Conservation (phyloP, 2,797 vertebrate genomes). For the Eremophila alpestris region DNA sequence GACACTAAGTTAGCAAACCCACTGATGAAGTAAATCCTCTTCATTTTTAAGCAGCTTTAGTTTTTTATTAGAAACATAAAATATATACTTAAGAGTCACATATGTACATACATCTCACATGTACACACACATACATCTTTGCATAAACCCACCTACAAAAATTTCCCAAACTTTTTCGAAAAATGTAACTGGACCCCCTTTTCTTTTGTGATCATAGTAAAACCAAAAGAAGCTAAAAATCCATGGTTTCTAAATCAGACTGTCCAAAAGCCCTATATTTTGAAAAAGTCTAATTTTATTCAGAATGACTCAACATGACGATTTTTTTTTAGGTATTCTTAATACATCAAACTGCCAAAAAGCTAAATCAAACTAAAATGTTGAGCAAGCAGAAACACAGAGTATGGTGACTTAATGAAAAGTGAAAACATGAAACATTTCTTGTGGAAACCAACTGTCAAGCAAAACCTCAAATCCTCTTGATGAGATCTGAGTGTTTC, state of each 20-base stretch:
- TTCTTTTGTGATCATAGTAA: neutral
- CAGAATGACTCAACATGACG: neutral
- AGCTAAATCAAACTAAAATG: conserved; percentile 14
- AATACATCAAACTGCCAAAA: neutral
- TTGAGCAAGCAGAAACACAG: neutral
- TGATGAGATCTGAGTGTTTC: neutral
- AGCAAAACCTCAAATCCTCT: neutral
- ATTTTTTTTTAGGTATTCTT: neutral
- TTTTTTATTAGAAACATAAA: neutral
- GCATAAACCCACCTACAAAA: neutral
- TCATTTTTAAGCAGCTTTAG: neutral
- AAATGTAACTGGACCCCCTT: neutral
- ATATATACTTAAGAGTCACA: neutral
- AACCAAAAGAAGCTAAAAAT: neutral
- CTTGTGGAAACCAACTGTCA: neutral
- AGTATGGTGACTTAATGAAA: neutral
- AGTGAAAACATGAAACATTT: neutral
- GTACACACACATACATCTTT: accelerated
- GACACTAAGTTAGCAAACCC: neutral
- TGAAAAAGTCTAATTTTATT: neutral
- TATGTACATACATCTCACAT: neutral
- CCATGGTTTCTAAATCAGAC: neutral
- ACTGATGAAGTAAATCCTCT: neutral
- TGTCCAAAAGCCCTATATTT: neutral
- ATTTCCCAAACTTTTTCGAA: neutral